These are phyloP conservation scores for Melanotaenia nigrans DNA, from an alignment of 2,797 vertebrate genomes.

Conservation along the genomic window DNA sequence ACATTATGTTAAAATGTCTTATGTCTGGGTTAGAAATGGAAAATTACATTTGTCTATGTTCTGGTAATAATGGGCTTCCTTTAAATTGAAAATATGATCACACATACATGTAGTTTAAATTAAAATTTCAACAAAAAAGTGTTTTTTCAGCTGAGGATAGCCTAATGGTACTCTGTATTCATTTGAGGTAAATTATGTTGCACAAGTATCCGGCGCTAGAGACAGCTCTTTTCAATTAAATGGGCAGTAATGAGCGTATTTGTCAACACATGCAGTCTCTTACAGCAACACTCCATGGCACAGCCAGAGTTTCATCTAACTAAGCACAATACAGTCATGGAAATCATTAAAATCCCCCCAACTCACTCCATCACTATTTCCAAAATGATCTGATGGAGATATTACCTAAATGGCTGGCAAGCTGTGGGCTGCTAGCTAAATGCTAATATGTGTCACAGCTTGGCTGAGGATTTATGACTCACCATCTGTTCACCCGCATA, in stretches of 20 bases:
- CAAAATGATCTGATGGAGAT: slow-evolving; percentile 85
- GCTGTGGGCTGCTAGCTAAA: slow-evolving; percentile 85
- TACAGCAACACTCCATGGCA: slow-evolving; percentile 65
- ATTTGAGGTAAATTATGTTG: slow-evolving; percentile 25
- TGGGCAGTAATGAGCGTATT: slow-evolving; percentile 63
- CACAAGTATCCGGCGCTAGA: slow-evolving; percentile 16
- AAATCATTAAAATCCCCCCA: slow-evolving; percentile 67
- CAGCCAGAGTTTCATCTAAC: slow-evolving; percentile 63
- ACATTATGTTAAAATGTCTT: neutral
- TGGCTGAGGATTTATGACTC: slow-evolving; percentile 84
- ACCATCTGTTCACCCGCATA: slow-evolving; percentile 87
- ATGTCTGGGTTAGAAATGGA: neutral
- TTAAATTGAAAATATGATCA: neutral
- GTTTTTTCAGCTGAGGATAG: neutral
- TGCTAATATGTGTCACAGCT: slow-evolving; percentile 87
- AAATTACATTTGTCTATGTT: neutral
- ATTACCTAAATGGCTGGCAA: slow-evolving; percentile 88
- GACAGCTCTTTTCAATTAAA: slow-evolving; percentile 51
- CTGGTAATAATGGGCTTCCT: neutral
- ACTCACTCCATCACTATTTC: slow-evolving; percentile 85
- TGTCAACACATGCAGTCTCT: slow-evolving; percentile 68
- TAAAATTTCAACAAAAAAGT: neutral
- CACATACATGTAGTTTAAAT: neutral
- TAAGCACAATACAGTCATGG: slow-evolving; percentile 63
- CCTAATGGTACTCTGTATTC: slow-evolving; percentile 9